Evolutionary conservation across 2,888 invertebrate species (phyloP).

Genomic region (Creontiades dilutus): DNA sequence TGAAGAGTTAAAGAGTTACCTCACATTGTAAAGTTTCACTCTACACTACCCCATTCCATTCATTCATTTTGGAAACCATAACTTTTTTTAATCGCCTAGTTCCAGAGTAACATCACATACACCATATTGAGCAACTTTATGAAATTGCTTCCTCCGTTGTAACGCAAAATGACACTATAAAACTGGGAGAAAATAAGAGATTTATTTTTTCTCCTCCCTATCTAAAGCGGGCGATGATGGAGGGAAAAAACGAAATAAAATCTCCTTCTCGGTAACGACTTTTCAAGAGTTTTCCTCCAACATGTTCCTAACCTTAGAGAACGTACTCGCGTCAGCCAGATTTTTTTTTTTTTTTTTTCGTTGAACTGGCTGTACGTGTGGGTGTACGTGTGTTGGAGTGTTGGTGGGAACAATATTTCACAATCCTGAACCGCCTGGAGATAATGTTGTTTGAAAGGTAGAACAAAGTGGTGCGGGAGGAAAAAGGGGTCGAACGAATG

Average conservation of each 20-base stretch:
- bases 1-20: too few species aligned
- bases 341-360: constrained; percentile 27
- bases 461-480: neutral
- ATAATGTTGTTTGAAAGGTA: neutral
- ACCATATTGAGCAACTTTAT: neutral
- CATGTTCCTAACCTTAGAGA: constrained; percentile 4
- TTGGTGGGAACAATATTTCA: neutral
- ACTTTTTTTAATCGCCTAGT: too few species aligned
- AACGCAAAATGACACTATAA: neutral
- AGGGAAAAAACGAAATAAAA: constrained; percentile 18
- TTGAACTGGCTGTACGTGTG: neutral
- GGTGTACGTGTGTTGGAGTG: neutral
- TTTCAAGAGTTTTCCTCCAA: constrained; percentile 17
- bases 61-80: too few species aligned
- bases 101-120: too few species aligned
- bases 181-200: neutral
- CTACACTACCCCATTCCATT: too few species aligned
- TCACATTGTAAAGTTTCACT: too few species aligned
- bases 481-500: neutral
- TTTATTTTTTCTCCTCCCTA: neutral
- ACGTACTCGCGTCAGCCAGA: constrained; percentile 18
- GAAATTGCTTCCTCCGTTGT: neutral
- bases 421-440: neutral
- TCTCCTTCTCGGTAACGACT: constrained; percentile 15
- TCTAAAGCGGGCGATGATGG: neutral